These are phyloP conservation scores for Danio aesculapii DNA, from an alignment of 2,797 vertebrate species.

Conservation along the genomic window DNA sequence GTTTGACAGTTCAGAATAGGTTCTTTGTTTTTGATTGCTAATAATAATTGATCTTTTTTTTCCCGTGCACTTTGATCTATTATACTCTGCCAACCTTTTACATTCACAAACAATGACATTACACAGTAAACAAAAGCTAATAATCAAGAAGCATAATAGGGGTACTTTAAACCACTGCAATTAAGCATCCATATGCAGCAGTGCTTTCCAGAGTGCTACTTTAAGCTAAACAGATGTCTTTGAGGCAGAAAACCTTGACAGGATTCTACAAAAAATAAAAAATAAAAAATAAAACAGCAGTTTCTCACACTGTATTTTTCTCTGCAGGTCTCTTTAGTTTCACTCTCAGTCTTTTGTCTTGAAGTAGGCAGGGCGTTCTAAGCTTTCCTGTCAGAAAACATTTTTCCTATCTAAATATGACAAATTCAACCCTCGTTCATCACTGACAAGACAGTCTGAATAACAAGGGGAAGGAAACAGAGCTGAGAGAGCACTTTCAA, in stretches of 20 bases:
- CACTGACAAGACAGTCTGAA: constrained; percentile 11
- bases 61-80: too few species aligned
- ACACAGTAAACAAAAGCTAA: too few species aligned
- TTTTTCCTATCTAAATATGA: constrained; percentile 27
- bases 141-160: too few species aligned
- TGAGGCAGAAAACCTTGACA: constrained; percentile 21
- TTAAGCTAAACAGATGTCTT: constrained; percentile 43
- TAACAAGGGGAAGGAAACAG: constrained; percentile 23
- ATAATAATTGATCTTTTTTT: too few species aligned
- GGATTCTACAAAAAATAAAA: constrained; percentile 27
- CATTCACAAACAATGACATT: too few species aligned
- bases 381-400: constrained; percentile 23
- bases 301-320: background rate
- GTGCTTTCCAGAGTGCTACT: constrained; percentile 35
- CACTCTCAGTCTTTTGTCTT: constrained; percentile 1
- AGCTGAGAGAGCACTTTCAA: constrained; percentile 23
- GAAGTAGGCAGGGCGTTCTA: constrained; percentile 4
- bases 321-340: background rate
- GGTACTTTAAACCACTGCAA: constrained; percentile 21
- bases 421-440: constrained; percentile 40
- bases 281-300: constrained; percentile 25
- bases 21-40: too few species aligned
- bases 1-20: too few species aligned
- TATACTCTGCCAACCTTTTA: too few species aligned
- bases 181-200: constrained; percentile 29